Percentiles rank a stretch among this genome's conserved stretches.
Evolutionary conservation across 2,113 vertebrate species (phyloP).

Genomic region (Amphiprion ocellaris): DNA sequence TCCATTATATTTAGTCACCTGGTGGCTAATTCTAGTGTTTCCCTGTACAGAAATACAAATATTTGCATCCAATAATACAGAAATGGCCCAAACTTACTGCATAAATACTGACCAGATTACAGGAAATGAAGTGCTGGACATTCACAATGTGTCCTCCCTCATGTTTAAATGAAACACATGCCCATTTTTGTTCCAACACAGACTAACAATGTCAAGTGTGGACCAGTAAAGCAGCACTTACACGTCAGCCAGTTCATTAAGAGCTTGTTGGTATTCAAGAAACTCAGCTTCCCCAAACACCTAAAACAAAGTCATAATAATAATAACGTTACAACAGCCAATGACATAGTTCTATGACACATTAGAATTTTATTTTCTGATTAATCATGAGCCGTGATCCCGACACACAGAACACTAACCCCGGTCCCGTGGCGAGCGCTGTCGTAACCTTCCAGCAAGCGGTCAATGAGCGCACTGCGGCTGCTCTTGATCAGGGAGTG

Average conservation of each 20-base stretch:
- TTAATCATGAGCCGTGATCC: not conserved
- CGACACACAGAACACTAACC: constrained; percentile 74
- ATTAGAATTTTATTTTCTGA: not conserved
- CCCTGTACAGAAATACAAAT: no score
- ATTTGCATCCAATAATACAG: no score
- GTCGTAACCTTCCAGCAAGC: constrained; percentile 93
- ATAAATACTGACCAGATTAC: no score
- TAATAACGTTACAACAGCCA: not conserved
- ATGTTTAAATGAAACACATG: no score
- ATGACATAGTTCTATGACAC: not conserved
- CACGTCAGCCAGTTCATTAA: constrained; percentile 90
- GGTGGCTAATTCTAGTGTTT: no score
- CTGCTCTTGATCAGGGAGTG: constrained; percentile 90
- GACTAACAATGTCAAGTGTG: constrained; percentile 18
- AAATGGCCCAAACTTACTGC: no score
- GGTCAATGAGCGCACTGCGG: constrained; percentile 89
- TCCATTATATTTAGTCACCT: no score
- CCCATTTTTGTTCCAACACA: not conserved
- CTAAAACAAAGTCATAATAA: constrained; percentile 76
- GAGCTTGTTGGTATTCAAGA: constrained; percentile 90
- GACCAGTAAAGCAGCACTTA: constrained; percentile 79
- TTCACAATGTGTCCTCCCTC: no score
- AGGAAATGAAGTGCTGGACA: no score
- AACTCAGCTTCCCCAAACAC: constrained; percentile 92
- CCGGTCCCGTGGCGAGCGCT: constrained; percentile 93